Evolutionary conservation across 1,140 invertebrate genomes (phyloP).

Genomic region (Drosophila burlai): DNA sequence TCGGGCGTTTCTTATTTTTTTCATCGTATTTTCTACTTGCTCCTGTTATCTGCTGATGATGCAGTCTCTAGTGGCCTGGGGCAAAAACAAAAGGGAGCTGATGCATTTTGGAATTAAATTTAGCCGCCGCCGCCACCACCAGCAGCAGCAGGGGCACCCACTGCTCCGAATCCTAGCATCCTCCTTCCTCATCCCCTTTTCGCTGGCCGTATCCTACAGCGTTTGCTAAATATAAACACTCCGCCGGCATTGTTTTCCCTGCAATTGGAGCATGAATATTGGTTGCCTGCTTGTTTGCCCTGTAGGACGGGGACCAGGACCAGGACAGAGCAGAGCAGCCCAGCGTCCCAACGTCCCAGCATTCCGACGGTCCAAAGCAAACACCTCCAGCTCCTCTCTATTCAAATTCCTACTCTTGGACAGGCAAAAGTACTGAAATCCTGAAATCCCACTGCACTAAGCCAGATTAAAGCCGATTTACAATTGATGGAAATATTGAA

Average conservation of each 20-base stretch:
- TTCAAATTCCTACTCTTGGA: constrained; percentile 9
- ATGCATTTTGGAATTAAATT: constrained; percentile 55
- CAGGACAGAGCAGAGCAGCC: constrained; percentile 20
- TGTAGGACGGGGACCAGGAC: constrained; percentile 3
- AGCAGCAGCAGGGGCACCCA: neutral
- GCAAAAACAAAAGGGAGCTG: constrained; percentile 28
- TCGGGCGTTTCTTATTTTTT: constrained; percentile 1
- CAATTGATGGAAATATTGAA: constrained; percentile 27
- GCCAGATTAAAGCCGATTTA: constrained; percentile 38
- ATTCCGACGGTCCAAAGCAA: constrained; percentile 19
- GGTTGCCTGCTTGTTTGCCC: constrained; percentile 48
- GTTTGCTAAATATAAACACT: constrained; percentile 82
- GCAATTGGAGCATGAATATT: constrained; percentile 81
- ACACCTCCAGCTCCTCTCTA: neutral
- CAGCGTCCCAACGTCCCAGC: constrained; percentile 8
- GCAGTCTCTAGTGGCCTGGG: constrained; percentile 51
- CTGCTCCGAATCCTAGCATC: neutral
- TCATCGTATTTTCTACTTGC: constrained; percentile 18
- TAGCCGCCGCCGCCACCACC: constrained; percentile 7
- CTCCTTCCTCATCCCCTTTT: neutral
- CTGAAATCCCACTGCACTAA: constrained; percentile 40
- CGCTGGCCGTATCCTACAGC: constrained; percentile 43
- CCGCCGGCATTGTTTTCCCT: constrained; percentile 73
- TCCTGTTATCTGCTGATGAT: constrained; percentile 64
- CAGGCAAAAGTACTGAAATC: constrained; percentile 22